Evolutionary conservation across 2,888 invertebrate genomes (phyloP).

Genomic region (Trichogramma evanescens): DNA sequence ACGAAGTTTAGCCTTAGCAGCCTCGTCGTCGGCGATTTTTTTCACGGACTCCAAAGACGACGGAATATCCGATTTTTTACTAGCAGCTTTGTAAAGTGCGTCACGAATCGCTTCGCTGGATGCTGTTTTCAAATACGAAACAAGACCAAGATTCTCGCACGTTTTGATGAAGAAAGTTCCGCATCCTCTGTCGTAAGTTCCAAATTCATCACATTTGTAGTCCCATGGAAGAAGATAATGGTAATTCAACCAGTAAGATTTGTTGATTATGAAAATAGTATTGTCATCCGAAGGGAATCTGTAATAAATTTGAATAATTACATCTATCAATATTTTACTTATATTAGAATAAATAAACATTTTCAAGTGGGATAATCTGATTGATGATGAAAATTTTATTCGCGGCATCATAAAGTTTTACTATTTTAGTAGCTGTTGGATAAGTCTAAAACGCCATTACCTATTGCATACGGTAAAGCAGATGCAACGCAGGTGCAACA

Average conservation of each 20-base stretch:
- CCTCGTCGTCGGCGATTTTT: conserved; percentile 27
- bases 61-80: conserved; percentile 32
- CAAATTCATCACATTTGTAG: conserved; percentile 76
- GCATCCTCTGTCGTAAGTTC: conserved; percentile 63
- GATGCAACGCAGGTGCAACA: no score
- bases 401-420: not conserved
- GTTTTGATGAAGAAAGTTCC: conserved; percentile 65
- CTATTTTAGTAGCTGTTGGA: no score
- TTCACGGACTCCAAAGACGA: conserved; percentile 34
- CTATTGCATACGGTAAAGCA: no score
- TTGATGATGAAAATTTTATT: not conserved
- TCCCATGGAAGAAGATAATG: conserved; percentile 74
- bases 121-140: conserved; percentile 59
- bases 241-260: conserved; percentile 74
- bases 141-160: conserved; percentile 62
- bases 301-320: conserved; percentile 23
- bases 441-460: no score
- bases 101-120: conserved; percentile 57
- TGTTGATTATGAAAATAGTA: conserved; percentile 65
- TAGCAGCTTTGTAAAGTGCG: conserved; percentile 55
- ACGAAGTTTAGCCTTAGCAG: conserved; percentile 26
- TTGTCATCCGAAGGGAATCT: conserved; percentile 68
- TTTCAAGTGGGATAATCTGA: not conserved
- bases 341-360: no score
- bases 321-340: not conserved